A percentile compares a stretch with the other conserved stretches of the same genome.
phyloP scores from a whole-genome alignment of 2,113 vertebrate species.

The Lamprologus tigripictilis region DNA sequence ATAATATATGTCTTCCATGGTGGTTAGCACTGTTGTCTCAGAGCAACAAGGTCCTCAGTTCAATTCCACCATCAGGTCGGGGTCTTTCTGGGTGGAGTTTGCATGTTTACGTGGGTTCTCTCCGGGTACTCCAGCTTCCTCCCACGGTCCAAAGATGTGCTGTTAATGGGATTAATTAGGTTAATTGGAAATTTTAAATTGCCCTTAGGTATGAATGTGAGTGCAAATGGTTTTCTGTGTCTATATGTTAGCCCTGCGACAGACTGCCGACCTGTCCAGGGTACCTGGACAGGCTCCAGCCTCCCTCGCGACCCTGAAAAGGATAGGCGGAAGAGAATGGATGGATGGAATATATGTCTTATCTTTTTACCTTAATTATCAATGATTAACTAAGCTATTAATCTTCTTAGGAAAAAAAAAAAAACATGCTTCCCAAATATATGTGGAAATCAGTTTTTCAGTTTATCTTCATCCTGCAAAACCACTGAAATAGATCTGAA shows the following conservation, averaged over 20 bases:
- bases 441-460: neutral
- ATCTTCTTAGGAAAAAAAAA: neutral
- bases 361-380: neutral
- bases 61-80: neutral
- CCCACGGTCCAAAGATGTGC: neutral
- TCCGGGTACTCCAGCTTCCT: neutral
- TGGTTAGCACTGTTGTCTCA: neutral
- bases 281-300: neutral
- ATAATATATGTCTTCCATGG: neutral
- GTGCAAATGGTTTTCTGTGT: neutral
- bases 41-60: neutral
- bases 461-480: neutral
- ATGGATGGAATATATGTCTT: neutral
- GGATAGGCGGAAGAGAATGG: neutral
- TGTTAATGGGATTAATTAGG: neutral
- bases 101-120: neutral
- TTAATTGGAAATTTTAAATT: neutral
- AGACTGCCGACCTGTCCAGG: neutral
- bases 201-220: neutral
- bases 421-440: fast-evolving
- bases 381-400: neutral
- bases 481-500: neutral
- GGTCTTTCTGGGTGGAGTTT: neutral
- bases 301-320: neutral
- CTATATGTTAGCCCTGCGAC: neutral